phyloP scores from a whole-genome alignment of 23 tunicate species.

The Trididemnum nubilum region DNA sequence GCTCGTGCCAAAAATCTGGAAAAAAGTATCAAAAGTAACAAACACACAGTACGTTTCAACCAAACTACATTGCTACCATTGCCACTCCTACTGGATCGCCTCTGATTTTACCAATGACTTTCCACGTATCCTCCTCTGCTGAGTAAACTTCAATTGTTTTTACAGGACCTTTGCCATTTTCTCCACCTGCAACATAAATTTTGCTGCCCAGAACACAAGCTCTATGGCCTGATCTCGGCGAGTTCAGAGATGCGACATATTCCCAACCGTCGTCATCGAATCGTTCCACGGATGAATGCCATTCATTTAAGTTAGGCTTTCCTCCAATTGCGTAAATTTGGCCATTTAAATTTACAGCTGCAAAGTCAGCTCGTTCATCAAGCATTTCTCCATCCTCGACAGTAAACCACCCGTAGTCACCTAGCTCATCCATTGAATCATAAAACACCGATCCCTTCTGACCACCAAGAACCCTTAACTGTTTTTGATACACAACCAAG shows the following conservation, averaged over 20 bases:
- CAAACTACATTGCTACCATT: background rate
- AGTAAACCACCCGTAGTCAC: background rate
- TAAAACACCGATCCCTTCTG: background rate
- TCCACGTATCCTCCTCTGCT: background rate
- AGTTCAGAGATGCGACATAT: background rate
- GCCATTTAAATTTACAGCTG: background rate
- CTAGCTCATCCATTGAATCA: background rate
- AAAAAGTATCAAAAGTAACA: too few species aligned
- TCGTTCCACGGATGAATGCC: background rate
- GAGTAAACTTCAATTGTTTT: background rate
- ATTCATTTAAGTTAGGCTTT: background rate
- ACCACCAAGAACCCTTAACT: constrained; percentile 5
- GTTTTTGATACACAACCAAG: background rate
- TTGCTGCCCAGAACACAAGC: constrained; percentile 3
- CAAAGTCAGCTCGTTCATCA: background rate
- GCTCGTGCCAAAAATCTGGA: too few species aligned
- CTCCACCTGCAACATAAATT: constrained; percentile 16
- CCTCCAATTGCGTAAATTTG: constrained; percentile 15
- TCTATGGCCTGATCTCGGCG: background rate
- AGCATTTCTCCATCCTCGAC: background rate
- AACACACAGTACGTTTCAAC: too few species aligned
- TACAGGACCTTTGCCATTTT: background rate
- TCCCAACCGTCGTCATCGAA: background rate
- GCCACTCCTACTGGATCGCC: constrained; percentile 13
- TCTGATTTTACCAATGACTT: background rate